Base-by-base conservation (phyloP, 2,888 invertebrate genomes). In the Pristionchus fissidentatus region DNA sequence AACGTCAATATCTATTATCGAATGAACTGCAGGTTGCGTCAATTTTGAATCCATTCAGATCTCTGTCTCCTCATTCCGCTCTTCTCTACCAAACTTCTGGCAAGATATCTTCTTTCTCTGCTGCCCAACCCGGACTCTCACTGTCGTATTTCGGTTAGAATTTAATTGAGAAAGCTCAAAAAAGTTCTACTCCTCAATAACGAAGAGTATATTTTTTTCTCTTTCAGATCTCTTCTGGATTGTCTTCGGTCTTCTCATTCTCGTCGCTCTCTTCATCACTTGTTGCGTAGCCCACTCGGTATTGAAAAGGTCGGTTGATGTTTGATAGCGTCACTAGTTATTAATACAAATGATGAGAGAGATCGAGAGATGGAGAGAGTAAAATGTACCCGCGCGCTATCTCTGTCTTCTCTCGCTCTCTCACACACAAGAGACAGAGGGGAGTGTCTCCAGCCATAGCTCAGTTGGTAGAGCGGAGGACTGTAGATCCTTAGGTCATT, bases 381-480 rank as follows among this genome's bases (percentile, higher is more conserved):
- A n/a, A n/a, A n/a, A n/a, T n/a, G n/a, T n/a, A n/a, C n/a, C n/a
- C n/a, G 8, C 29, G 26, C 22, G n/a, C 57, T 57, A 22, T 22
- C n/a, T 26, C 57, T 57, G 0, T 26, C n/a, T n/a, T 22, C 57
- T 57, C 29, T 57, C 57, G 15, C 26, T 5, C 57, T n/a, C 22
- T n/a, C 57, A 26, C 0, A 26, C 29, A 57, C 29, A 57, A 29
- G 8, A n/a, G n/a, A n/a, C n/a, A n/a, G n/a, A n/a, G n/a, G n/a
- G n/a, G n/a, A n/a, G n/a, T n/a, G n/a, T n/a, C n/a, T n/a, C 82
- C 82, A 41, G 77, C 83, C 83, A 86, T 87, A 86, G 85, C 87
- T 87, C 87, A 87, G 87, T 86, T 86, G 87, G 87, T 86, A 87
- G 87, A 87, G 87, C 87, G 87, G 87, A 86, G 87, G 87, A 87